Evolutionary conservation across 2,113 vertebrate genomes (phyloP), one percentile per base, ranked within the genome.

Genomic region (Macrotus californicus): DNA sequence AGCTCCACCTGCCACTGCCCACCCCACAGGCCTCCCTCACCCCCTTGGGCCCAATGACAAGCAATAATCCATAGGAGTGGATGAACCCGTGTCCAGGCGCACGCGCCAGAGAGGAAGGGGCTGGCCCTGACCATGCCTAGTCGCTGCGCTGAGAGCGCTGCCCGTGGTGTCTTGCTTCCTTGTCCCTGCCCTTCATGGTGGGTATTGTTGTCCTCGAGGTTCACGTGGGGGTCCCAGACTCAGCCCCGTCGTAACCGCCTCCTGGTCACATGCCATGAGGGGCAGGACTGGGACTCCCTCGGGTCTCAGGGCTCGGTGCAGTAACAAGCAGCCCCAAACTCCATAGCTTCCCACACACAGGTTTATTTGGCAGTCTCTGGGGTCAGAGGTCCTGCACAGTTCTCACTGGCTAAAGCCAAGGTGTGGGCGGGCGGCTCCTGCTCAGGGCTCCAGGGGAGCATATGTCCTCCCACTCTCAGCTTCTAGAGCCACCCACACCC

Each of bases 291-390:
- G 73, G 31, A 54, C 3, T 3, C 24, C 12, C 7, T 4, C 0
- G 0, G 0, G 56, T 14, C 10, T 56, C 6, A 3, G 2, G 0
- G 3, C 29, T 75, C 26, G 1, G 7, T 19, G 16, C 1, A 2
- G n/a, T 22, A 15, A 43, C 41, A 34, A 5, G 48, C 1, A 15
- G 3, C 46, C 59, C 10, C 19, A 34, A 13, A 6, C 24, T 2
- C 5, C 3, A 41, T 7, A 46, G 66, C 54, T 43, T 31, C 13
- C 2, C 0, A 26, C 21, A 2, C 34, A 6, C 36, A 1, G 29
- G 14, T 39, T 11, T 86, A 34, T 6, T 18, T 24, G 5, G 2
- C 22, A 0, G 7, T 18, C n/a, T 72, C 85, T 15, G 2, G 54
- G 56, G 21, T 43, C 21, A 19, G 22, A 43, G 9, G 36, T 29